A percentile compares a stretch with the other conserved stretches of the same genome.
These are phyloP conservation scores for Hippocampus abdominalis DNA, from an alignment of 2,113 vertebrate species.

Conservation along the genomic window DNA sequence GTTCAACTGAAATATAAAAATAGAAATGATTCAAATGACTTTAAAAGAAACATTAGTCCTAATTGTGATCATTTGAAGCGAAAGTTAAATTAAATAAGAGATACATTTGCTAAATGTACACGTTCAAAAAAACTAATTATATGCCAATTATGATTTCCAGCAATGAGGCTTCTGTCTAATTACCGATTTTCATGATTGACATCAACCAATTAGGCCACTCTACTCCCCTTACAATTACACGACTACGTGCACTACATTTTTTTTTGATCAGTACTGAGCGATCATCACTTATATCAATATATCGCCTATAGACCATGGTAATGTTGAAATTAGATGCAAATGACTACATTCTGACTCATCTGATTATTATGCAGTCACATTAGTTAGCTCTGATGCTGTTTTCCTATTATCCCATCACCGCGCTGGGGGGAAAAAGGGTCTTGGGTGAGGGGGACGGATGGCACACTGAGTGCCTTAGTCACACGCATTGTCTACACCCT, in stretches of 20 bases:
- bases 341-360: conserved; percentile 71
- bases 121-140: background rate
- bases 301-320: conserved; percentile 21
- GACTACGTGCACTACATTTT: background rate
- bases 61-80: background rate
- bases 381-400: conserved; percentile 70
- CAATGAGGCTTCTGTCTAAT: conserved; percentile 47
- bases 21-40: background rate
- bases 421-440: conserved; percentile 61
- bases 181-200: conserved; percentile 22
- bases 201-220: background rate
- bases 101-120: background rate
- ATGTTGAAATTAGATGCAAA: conserved; percentile 64
- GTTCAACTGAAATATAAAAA: background rate
- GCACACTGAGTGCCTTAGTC: conserved; percentile 74
- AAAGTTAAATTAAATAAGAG: background rate
- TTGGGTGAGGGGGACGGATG: conserved; percentile 68
- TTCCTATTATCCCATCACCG: conserved; percentile 73
- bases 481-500: conserved; percentile 68
- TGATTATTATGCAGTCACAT: conserved; percentile 76
- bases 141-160: conserved; percentile 10
- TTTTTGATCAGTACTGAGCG: conserved; percentile 13
- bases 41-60: background rate
- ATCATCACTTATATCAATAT: conserved; percentile 32
- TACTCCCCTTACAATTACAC: background rate